phyloP scores from a whole-genome alignment of 2,113 vertebrate species.

The Sula dactylatra region DNA sequence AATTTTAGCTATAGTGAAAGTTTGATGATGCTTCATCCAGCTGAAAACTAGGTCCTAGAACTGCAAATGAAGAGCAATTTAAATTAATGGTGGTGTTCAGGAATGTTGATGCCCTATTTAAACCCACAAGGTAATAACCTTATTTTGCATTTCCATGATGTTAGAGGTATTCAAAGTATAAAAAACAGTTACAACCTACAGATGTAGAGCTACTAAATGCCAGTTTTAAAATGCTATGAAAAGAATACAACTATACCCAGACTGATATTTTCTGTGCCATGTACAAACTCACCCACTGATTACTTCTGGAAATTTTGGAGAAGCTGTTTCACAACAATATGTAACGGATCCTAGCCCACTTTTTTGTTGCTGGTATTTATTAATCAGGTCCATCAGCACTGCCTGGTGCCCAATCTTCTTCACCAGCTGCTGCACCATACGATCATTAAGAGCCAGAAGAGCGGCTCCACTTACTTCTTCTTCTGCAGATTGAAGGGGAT shows the following conservation, averaged over 20 bases:
- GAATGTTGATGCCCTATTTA: neutral
- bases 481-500: slow-evolving; percentile 50
- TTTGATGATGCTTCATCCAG: neutral
- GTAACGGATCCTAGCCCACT: neutral
- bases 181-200: neutral
- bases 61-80: neutral
- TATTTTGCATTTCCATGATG: neutral
- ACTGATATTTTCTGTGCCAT: neutral
- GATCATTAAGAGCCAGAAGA: slow-evolving; percentile 75
- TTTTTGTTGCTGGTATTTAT: slow-evolving; percentile 63
- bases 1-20: neutral
- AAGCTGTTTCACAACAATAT: neutral
- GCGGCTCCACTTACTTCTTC: slow-evolving; percentile 74
- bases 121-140: neutral
- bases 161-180: neutral
- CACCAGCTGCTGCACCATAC: slow-evolving; percentile 76
- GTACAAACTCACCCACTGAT: slow-evolving; percentile 51
- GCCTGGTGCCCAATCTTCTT: slow-evolving; percentile 80
- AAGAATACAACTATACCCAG: neutral
- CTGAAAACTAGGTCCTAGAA: neutral
- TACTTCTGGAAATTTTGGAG: neutral
- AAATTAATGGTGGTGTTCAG: neutral
- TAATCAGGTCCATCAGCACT: slow-evolving; percentile 74
- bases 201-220: neutral
- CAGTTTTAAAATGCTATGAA: neutral